Conservation (phyloP, 2,888 invertebrate species). For the Spodoptera picta region DNA sequence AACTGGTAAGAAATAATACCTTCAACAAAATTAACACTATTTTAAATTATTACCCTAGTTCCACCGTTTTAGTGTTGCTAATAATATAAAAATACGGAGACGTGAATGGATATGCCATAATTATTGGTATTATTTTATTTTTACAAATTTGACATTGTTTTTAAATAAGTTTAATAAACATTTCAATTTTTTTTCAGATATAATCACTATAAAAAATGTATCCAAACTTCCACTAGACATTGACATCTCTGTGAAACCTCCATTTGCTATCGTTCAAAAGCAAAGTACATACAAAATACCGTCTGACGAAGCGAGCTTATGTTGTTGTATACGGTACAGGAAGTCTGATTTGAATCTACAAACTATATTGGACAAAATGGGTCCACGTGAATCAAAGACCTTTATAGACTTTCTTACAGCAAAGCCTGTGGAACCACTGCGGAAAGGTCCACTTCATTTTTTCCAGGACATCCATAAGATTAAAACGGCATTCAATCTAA, state of each 20-base stretch:
- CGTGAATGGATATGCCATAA: no score
- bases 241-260: slow-evolving; percentile 81
- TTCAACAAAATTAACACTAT: neutral
- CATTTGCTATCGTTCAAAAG: slow-evolving; percentile 84
- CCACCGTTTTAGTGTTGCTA: no score
- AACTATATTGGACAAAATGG: slow-evolving; percentile 68
- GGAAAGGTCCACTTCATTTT: slow-evolving; percentile 74
- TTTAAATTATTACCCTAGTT: neutral
- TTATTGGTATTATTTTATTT: no score
- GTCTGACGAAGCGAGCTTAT: slow-evolving; percentile 71
- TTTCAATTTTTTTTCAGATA: slow-evolving; percentile 75
- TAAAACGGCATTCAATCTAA: slow-evolving; percentile 80
- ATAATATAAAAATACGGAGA: no score
- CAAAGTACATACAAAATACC: slow-evolving; percentile 75
- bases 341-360: slow-evolving; percentile 75
- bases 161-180: neutral
- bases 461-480: slow-evolving; percentile 83
- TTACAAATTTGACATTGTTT: no score
- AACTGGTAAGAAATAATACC: slow-evolving; percentile 70
- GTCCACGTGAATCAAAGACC: slow-evolving; percentile 65
- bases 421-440: slow-evolving; percentile 74
- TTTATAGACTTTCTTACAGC: slow-evolving; percentile 79
- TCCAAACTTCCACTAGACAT: slow-evolving; percentile 85
- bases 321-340: slow-evolving; percentile 79
- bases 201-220: slow-evolving; percentile 86